A percentile compares a stretch with the other conserved stretches of the same genome.
Conservation (phyloP, 1,140 invertebrate species). For the Drosophila sp. region DNA sequence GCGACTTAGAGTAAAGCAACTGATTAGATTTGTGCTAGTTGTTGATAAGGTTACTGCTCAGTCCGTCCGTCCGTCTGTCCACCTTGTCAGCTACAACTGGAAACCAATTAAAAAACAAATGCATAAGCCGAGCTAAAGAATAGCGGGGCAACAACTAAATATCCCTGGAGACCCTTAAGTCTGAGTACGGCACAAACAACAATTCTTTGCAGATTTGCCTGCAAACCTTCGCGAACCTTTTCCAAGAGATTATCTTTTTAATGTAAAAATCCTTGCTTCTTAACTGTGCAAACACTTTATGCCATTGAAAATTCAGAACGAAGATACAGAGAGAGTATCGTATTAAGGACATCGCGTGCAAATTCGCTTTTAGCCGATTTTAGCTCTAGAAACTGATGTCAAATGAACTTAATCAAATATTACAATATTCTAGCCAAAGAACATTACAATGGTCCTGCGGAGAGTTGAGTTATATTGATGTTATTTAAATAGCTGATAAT, state of each 20-base stretch:
- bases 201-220: background rate
- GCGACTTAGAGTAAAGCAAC: conserved; percentile 21
- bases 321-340: background rate
- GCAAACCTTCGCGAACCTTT: background rate
- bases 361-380: background rate
- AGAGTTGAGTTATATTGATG: no score
- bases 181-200: background rate
- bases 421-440: no score
- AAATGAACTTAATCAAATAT: no score
- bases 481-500: no score
- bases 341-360: background rate
- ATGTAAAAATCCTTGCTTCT: conserved; percentile 6
- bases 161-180: background rate
- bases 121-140: conserved; percentile 10
- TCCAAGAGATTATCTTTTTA: background rate
- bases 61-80: background rate
- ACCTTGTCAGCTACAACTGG: conserved; percentile 13
- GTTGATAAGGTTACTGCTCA: conserved; percentile 25
- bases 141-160: conserved; percentile 2
- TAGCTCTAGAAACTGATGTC: background rate
- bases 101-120: conserved; percentile 11
- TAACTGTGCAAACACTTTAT: background rate
- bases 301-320: background rate
- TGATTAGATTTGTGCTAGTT: conserved; percentile 49
- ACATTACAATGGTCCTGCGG: no score